Base-by-base conservation (phyloP, 1,140 invertebrate genomes). In the Phenacoccus solenopsis region DNA sequence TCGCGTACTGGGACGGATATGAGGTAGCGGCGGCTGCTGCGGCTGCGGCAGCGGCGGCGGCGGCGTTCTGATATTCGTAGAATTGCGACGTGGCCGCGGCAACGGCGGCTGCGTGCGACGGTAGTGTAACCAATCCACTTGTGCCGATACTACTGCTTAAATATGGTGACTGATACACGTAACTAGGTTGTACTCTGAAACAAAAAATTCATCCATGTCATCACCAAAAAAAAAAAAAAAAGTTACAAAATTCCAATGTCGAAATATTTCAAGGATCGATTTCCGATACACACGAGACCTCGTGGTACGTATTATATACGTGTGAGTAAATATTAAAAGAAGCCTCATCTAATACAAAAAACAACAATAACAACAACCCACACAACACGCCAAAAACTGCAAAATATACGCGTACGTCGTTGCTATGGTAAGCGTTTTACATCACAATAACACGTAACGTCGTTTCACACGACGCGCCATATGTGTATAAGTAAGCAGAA, bases 51-150 rank as follows among this genome's bases (percentile, higher is more conserved):
- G 75, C 74, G 27, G 74, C 75, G 0, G 74, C 75, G 4, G 74
- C 75, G 1, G 78, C 78, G 56, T 78, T 77, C 71, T 77, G 77
- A 64, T 80, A 79, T 64, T 79, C 78, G 75, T 80, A 80, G 72
- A 78, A 79, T 72, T 78, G 77, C 1, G 76, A 77, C 10, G 75
- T 74, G 49, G 75, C 73, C 21, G 73, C 73, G 59, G 72, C 73
- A 27, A 72, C 74, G 0, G 75, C 75, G 2, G 74, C 76, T 70
- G 75, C 74, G 67, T 78, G 74, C 28, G 76, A 76, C 1, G 67
- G 77, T 71, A 1, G 75, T 70, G 10, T 64, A 10, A 64, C 59
- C 22, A 64, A 22, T 64, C 59, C 59, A 24, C 59, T 64, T 20
- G 59, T 64, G 73, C 73, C 16, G 74, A 73, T 10, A 72, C 72